phyloP scores from a whole-genome alignment of 1,140 invertebrate species.

The Mamestra configurata region DNA sequence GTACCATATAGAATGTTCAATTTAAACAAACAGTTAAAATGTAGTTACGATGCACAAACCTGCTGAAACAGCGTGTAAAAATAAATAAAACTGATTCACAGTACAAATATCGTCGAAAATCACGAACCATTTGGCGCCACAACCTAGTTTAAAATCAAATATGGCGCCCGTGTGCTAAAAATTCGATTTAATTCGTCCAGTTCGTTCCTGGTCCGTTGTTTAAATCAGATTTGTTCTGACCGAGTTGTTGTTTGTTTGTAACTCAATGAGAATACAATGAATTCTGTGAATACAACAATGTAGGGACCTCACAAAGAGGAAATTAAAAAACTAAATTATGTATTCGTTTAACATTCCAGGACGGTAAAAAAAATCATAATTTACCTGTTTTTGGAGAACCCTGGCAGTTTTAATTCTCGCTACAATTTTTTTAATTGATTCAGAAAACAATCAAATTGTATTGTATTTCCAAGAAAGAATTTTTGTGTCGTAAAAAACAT shows the following conservation, averaged over 20 bases:
- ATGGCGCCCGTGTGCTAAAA: constrained; percentile 17
- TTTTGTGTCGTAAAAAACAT: no score
- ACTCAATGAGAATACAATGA: neutral
- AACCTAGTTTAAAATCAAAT: constrained; percentile 29
- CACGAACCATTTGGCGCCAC: neutral
- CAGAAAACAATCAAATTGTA: no score
- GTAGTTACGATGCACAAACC: neutral
- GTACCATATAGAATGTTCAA: no score
- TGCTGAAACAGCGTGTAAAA: neutral
- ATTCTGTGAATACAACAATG: neutral
- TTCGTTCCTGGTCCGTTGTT: constrained; percentile 1
- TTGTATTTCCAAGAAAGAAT: no score
- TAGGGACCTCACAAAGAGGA: no score
- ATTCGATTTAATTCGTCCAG: constrained; percentile 16
- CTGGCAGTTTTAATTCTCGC: no score
- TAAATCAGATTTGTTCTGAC: neutral
- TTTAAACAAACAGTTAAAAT: no score
- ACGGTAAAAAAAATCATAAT: no score
- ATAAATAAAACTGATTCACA: neutral
- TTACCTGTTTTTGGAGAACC: no score
- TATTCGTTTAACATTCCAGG: no score
- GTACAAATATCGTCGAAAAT: neutral
- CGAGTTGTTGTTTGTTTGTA: neutral
- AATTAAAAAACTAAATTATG: no score
- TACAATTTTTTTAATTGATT: no score